These are phyloP conservation scores for Sigmodon hispidus DNA, from an alignment of 2,113 vertebrate species.

Conservation along the genomic window DNA sequence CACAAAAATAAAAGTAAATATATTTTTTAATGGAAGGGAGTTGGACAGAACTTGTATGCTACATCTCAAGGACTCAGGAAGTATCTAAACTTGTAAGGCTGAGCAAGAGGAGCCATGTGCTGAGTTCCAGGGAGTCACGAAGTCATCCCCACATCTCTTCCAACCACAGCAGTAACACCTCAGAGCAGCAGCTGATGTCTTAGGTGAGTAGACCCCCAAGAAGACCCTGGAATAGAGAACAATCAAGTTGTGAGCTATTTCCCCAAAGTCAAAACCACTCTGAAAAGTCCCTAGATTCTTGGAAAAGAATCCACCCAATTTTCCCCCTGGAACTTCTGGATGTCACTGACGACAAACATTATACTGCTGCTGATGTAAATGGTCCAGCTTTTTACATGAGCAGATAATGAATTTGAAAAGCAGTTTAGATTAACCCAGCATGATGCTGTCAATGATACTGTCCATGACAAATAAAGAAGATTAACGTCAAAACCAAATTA, in stretches of 20 bases:
- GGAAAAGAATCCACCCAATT: background rate
- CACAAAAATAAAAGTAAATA: background rate
- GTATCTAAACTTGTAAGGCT: background rate
- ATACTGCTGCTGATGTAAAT: background rate
- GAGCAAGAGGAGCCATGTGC: background rate
- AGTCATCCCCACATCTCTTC: too few relatives aligned
- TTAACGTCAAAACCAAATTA: background rate
- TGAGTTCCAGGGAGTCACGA: background rate
- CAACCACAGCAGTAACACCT: background rate
- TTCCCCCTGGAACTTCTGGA: background rate
- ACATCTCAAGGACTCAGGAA: too few relatives aligned
- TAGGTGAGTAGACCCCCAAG: background rate
- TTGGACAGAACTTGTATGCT: background rate
- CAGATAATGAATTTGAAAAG: background rate
- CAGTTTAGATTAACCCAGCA: background rate
- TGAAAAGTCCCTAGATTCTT: background rate
- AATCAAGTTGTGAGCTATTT: background rate
- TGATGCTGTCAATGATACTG: background rate
- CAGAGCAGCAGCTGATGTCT: background rate
- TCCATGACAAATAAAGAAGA: background rate
- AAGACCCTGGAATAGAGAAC: background rate
- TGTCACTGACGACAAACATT: background rate
- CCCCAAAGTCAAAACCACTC: background rate
- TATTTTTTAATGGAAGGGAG: background rate
- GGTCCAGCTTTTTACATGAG: background rate